Evolutionary conservation across 2,888 invertebrate genomes (phyloP).

Genomic region (Archips xylosteana): DNA sequence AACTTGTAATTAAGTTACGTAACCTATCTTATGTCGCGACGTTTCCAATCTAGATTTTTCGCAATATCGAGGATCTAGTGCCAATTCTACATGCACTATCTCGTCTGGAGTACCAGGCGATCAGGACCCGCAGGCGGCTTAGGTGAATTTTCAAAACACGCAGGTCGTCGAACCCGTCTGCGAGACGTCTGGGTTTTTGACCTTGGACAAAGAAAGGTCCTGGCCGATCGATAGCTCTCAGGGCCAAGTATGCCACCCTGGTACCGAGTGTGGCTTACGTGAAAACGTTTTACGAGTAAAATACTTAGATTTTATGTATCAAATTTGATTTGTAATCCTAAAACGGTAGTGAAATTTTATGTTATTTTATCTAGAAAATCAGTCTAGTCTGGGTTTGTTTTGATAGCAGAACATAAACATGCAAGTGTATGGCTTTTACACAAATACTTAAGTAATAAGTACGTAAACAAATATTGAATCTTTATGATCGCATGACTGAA

Average conservation of each 20-base stretch:
- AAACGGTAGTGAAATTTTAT: neutral
- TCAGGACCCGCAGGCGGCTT: constrained; percentile 11
- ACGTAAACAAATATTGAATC: neutral
- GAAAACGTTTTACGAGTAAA: neutral
- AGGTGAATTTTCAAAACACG: constrained; percentile 36
- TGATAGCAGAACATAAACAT: neutral
- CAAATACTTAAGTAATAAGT: neutral
- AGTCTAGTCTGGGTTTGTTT: neutral
- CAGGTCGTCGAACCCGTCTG: constrained; percentile 24
- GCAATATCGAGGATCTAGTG: constrained; percentile 19
- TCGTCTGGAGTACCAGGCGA: constrained; percentile 33
- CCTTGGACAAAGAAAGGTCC: constrained; percentile 40
- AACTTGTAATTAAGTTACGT: neutral
- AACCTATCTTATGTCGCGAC: neutral
- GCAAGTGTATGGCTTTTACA: neutral
- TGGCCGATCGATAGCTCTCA: constrained; percentile 30
- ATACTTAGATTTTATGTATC: neutral
- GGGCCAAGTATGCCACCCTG: constrained; percentile 14
- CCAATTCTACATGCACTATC: constrained; percentile 32
- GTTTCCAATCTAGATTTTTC: constrained; percentile 21
- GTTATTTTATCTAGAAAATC: constrained; percentile 2
- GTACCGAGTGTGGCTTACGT: constrained; percentile 30
- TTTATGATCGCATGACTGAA: no score
- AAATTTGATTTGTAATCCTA: neutral
- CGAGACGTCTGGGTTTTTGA: constrained; percentile 42